Base-by-base conservation (phyloP, 2,888 invertebrate genomes). In the Drosophila multiciliata region DNA sequence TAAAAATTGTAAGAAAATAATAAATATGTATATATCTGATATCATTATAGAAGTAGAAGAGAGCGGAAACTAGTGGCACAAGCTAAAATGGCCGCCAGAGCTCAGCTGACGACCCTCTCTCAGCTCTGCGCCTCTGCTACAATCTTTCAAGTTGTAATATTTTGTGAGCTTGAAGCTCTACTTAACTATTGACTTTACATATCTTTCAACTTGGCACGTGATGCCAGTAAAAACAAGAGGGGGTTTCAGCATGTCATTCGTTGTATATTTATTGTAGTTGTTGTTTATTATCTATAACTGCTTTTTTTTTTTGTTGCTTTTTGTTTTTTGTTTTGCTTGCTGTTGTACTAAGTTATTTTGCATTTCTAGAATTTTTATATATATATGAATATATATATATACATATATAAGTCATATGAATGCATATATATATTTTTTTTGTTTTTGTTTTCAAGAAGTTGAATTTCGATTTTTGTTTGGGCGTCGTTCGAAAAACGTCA, bases 381-480 rank as follows among this genome's bases (percentile, higher is more conserved):
- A 66, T 60, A 76, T 79, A 72, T 69, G 54, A 15, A 26, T 15
- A 45, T 42, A 42, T 66, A 66, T 42, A 58, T 63, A 50, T 66
- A 68, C 59, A 72, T 77, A 72, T 70, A 71, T 63, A 60, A 63
- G 71, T 50, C 45, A 48, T 62, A 57, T 60, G 26, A 40, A 42
- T 60, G 55, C 45, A 42, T 70, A 63, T 83, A 66, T 69, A 65
- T 81, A 26, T 38, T 57, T 70, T 66, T 78, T 80, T 83, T 81
- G 78, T 74, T 81, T 87, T 79, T 81, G 80, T 85, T 91, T 90
- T 91, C 93, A 93, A 93, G 93, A 93, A 93, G 93, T 93, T 93
- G 93, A 93, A 92, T 93, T 93, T 93, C 93, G 93, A 93, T 93
- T 93, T 93, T 93, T 93, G 93, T 93, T 93, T 93, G 93, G 93